Percentiles rank a stretch among this genome's conserved stretches.
Evolutionary conservation across 2,797 vertebrate species (phyloP).

Genomic region (Melanotaenia pygmaea): DNA sequence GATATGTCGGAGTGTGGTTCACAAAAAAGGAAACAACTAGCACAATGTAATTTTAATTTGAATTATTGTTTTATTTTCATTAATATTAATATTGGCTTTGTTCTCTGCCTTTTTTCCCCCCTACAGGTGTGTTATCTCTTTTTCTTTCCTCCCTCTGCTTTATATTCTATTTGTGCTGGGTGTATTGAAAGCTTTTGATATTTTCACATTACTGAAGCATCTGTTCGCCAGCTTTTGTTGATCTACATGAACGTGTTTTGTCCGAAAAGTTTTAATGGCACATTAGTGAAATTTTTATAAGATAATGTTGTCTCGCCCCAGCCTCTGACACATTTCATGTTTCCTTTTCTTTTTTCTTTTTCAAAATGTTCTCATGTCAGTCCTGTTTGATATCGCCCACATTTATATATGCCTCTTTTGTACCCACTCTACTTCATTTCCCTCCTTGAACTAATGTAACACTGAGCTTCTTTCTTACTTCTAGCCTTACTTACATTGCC

Average conservation of each 20-base stretch:
- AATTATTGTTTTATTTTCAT: slow-evolving; percentile 50
- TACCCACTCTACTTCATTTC: neutral
- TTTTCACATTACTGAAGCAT: slow-evolving; percentile 28
- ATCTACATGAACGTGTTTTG: neutral
- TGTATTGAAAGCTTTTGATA: slow-evolving; percentile 56
- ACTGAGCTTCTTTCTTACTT: neutral
- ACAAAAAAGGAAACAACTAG: slow-evolving; percentile 11
- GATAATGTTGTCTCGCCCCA: slow-evolving; percentile 18
- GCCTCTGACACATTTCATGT: slow-evolving; percentile 1
- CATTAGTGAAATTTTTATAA: slow-evolving; percentile 27
- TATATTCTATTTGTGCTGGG: slow-evolving; percentile 29
- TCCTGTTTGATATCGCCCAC: neutral
- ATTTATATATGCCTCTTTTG: neutral
- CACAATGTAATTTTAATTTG: slow-evolving; percentile 52
- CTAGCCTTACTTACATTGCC: neutral
- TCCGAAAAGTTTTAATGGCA: slow-evolving; percentile 13
- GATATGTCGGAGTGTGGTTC: slow-evolving; percentile 15
- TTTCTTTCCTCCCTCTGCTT: slow-evolving; percentile 23
- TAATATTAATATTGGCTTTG: slow-evolving; percentile 60
- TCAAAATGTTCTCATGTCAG: neutral
- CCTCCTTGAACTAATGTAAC: neutral
- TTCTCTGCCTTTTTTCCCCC: slow-evolving; percentile 19
- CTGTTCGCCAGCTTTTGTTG: slow-evolving; percentile 15
- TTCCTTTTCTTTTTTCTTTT: neutral
- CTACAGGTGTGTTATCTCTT: slow-evolving; percentile 41